A percentile compares a stretch with the other conserved stretches of the same genome.
Conservation (phyloP, 1,140 invertebrate genomes). For the Halictus rubicundus region DNA sequence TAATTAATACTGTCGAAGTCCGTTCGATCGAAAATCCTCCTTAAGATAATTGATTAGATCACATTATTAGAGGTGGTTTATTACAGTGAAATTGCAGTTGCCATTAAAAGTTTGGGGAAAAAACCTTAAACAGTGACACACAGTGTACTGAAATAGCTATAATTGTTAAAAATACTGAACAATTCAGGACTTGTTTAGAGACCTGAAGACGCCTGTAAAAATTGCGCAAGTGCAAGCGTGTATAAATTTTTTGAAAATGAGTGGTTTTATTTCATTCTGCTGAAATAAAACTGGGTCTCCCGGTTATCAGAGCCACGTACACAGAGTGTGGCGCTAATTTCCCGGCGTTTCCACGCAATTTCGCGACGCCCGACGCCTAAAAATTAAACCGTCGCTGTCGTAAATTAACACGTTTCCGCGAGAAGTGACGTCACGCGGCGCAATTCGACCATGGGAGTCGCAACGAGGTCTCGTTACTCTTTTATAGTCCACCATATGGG, state of each 20-base stretch:
- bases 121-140: too few species aligned
- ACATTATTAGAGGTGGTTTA: too few species aligned
- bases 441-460: conserved; percentile 61
- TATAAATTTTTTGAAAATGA: background rate
- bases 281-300: background rate
- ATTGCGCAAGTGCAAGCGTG: background rate
- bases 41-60: too few species aligned
- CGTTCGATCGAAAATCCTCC: too few species aligned
- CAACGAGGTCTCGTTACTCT: conserved; percentile 64
- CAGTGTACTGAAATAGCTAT: too few species aligned
- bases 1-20: too few species aligned
- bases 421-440: conserved; percentile 72
- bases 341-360: conserved; percentile 50
- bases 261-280: background rate
- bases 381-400: conserved; percentile 62
- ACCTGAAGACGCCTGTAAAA: too few species aligned
- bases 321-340: background rate
- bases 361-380: conserved; percentile 47
- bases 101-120: too few species aligned
- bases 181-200: too few species aligned
- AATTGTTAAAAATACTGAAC: too few species aligned
- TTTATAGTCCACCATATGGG: conserved; percentile 52
- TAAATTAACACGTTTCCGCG: conserved; percentile 78
- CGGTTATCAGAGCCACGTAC: background rate
- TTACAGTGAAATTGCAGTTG: too few species aligned